phyloP scores from a whole-genome alignment of 1,140 invertebrate genomes.

The Lepidotrigona ventralis region DNA sequence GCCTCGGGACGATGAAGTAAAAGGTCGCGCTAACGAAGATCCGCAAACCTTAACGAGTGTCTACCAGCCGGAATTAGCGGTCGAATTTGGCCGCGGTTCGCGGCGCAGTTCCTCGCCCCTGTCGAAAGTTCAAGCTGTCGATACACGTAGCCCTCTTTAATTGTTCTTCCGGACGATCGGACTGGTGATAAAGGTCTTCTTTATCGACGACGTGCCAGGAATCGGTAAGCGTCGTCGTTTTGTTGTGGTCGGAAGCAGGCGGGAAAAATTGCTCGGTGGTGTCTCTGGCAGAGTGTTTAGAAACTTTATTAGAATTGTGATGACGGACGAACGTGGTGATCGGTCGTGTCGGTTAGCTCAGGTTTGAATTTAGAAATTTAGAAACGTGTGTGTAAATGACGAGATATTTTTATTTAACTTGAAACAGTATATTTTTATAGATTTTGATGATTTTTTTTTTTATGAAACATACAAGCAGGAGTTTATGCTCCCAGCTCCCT shows the following conservation, averaged over 20 bases:
- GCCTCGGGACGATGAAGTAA: constrained; percentile 27
- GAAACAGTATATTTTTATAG: too few species aligned
- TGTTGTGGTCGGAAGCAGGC: neutral
- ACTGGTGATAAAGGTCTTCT: neutral
- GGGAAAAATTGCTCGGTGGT: neutral
- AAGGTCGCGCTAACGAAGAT: constrained; percentile 62
- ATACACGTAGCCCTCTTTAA: constrained; percentile 5
- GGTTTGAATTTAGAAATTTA: too few species aligned
- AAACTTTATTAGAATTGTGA: too few species aligned
- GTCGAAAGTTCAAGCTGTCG: neutral
- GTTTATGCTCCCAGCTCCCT: too few species aligned
- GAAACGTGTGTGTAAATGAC: too few species aligned
- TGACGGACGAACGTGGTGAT: too few species aligned
- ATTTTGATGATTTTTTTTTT: too few species aligned
- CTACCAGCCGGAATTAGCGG: constrained; percentile 47
- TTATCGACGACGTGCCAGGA: neutral
- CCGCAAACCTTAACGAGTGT: constrained; percentile 54
- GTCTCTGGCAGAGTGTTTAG: too few species aligned
- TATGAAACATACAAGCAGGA: too few species aligned
- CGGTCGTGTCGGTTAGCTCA: too few species aligned
- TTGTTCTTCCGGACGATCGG: neutral
- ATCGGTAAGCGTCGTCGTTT: neutral
- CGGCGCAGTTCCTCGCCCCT: too few species aligned
- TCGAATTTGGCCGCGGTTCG: constrained; percentile 24
- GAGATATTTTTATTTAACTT: too few species aligned